Base-by-base conservation (phyloP, 53 echinoderm and acorn worm genomes). In the Echinarachnius parma region DNA sequence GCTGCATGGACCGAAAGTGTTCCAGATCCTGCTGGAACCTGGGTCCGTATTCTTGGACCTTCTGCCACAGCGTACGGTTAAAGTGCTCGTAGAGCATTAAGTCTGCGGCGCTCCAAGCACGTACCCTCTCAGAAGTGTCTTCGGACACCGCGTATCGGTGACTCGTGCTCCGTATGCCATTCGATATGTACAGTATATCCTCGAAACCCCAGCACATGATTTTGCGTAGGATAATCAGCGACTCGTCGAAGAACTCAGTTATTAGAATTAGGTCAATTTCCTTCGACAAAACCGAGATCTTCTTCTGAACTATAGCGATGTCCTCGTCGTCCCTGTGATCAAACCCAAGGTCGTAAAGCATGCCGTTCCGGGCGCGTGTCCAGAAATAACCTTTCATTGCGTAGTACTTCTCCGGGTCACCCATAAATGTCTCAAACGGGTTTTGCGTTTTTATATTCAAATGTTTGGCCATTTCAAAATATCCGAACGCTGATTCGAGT, bases 401-500 rank as follows among this genome's bases (percentile, higher is more conserved):
- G 61, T 64, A 78, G 42, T 81, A 78, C 29, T 47, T 65, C 13
- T 32, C 11, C 9, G 86, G 85, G 24, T 86, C 28, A 3, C 58
- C 31, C 67, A 90, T 64, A 46, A 86, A 85, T 0, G 60, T 59
- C 24, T 59, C 34, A 1, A 90, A 59, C 8, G 78, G 75, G 28
- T 81, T 75, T 48, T 82, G 3, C 1, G 66, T 33, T 20, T 19
- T 9, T 0, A 83, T 45, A 21, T 82, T 63, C 7, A 82, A 74
- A n/a, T 53, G 39, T 5, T 28, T 60, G 5, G 75, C 84, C 79
- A 88, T 84, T 36, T 84, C 80, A 36, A 80, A 88, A 36, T 88
- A 88, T 0, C 88, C 88, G 29, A 88, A 88, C 9, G 84, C 75
- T 9, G 88, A 88, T 59, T 84, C 88, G 19, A 84, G 50, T 28